Conservation (phyloP, 2,888 invertebrate species). For the Electrophaes corylata region DNA sequence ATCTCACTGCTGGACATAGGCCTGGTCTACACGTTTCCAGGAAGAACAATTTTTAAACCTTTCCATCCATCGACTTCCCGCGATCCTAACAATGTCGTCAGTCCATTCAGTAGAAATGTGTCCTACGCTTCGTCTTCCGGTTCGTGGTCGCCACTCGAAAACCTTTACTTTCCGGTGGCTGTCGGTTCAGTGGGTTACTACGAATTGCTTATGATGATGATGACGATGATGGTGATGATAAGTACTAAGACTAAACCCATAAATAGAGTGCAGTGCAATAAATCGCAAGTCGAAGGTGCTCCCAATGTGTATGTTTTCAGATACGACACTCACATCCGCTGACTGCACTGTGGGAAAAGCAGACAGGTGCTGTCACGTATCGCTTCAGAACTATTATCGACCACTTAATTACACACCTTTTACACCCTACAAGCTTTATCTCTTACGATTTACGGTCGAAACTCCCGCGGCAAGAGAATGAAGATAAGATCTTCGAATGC, state of each 20-base stretch:
- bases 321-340: constrained; percentile 76
- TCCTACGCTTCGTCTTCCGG: too few species aligned
- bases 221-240: not conserved
- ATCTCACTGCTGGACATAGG: too few species aligned
- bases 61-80: too few species aligned
- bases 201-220: too few species aligned
- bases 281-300: constrained; percentile 54
- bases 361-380: constrained; percentile 78
- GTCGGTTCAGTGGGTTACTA: too few species aligned
- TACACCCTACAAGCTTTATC: constrained; percentile 15
- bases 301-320: constrained; percentile 63
- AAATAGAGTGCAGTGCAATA: constrained; percentile 3
- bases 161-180: too few species aligned
- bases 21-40: too few species aligned
- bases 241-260: not conserved
- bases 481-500: constrained; percentile 35
- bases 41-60: too few species aligned
- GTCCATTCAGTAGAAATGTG: too few species aligned
- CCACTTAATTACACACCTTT: constrained; percentile 50
- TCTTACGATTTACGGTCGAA: not conserved
- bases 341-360: constrained; percentile 76
- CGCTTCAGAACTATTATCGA: constrained; percentile 52
- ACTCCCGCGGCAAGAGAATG: not conserved
- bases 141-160: too few species aligned
- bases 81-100: too few species aligned